Percentiles rank a stretch among this genome's conserved stretches.
Conservation (phyloP, 2,113 vertebrate species). For the Gasterosteus aculeatus region DNA sequence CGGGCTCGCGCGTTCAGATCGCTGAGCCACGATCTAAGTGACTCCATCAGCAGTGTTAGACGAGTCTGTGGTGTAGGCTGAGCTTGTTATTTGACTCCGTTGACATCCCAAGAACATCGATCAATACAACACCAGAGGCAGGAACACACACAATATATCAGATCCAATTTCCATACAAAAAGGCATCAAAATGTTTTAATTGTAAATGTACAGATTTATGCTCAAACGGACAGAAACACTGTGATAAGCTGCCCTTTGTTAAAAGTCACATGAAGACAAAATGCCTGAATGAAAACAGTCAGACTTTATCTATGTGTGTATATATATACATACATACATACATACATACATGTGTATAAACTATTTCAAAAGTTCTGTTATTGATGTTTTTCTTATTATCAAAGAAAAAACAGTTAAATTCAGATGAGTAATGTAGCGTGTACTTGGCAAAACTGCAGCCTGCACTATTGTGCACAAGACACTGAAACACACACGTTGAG, state of each 20-base stretch:
- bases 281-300: slow-evolving; percentile 1
- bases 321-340: too few species aligned
- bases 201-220: slow-evolving; percentile 56
- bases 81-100: slow-evolving; percentile 34
- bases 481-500: neutral
- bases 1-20: neutral
- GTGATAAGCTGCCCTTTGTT: slow-evolving; percentile 63
- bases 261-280: slow-evolving; percentile 33
- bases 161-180: slow-evolving; percentile 39
- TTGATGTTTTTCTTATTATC: neutral
- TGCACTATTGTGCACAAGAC: neutral
- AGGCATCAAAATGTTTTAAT: slow-evolving; percentile 68
- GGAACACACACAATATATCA: slow-evolving; percentile 20
- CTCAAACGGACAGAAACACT: slow-evolving; percentile 43
- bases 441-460: neutral
- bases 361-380: neutral
- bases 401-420: neutral
- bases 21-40: slow-evolving; percentile 23
- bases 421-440: neutral
- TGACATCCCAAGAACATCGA: slow-evolving; percentile 37
- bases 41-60: slow-evolving; percentile 27
- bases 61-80: slow-evolving; percentile 15
- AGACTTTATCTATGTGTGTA: neutral
- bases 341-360: slow-evolving; percentile 14
- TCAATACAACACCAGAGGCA: slow-evolving; percentile 39